A percentile compares a stretch with the other conserved stretches of the same genome.
Evolutionary conservation across 2,888 invertebrate genomes (phyloP).

Genomic region (Octonoba sinensis): DNA sequence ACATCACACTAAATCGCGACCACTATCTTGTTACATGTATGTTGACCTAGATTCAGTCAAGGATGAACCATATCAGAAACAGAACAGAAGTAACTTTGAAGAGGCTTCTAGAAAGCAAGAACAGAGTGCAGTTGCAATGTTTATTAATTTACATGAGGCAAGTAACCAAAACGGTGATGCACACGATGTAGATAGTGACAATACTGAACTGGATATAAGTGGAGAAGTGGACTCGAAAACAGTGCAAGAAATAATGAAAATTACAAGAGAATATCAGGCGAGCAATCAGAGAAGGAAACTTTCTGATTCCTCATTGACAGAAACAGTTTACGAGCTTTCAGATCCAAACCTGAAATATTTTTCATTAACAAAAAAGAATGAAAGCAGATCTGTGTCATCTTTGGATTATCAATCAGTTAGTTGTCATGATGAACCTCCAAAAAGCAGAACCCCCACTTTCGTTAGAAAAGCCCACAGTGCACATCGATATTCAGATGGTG

Average conservation of each 20-base stretch:
- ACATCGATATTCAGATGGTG: slow-evolving; percentile 50
- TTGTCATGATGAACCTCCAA: slow-evolving; percentile 8
- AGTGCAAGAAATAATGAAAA: not conserved
- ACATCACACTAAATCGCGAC: slow-evolving; percentile 15
- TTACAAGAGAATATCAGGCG: not conserved
- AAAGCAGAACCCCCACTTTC: not conserved
- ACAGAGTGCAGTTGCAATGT: slow-evolving; percentile 61
- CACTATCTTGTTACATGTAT: slow-evolving; percentile 64
- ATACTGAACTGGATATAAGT: not conserved
- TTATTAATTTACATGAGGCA: slow-evolving; percentile 60
- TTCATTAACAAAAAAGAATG: slow-evolving; percentile 22
- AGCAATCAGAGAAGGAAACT: slow-evolving; percentile 34
- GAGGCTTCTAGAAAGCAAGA: slow-evolving; percentile 19
- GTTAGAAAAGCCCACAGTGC: slow-evolving; percentile 47
- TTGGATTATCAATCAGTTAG: slow-evolving; percentile 24
- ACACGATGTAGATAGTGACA: not conserved
- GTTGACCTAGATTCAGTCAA: slow-evolving; percentile 61
- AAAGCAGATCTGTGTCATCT: slow-evolving; percentile 36
- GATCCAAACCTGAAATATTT: slow-evolving; percentile 22
- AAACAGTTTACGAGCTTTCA: not conserved
- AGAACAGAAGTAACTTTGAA: not conserved
- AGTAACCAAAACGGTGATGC: not conserved
- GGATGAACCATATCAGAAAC: slow-evolving; percentile 12
- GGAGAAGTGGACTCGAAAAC: not conserved
- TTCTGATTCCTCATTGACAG: slow-evolving; percentile 42